Conservation (phyloP, 2,888 invertebrate species). For the Ophonus ardosiacus region DNA sequence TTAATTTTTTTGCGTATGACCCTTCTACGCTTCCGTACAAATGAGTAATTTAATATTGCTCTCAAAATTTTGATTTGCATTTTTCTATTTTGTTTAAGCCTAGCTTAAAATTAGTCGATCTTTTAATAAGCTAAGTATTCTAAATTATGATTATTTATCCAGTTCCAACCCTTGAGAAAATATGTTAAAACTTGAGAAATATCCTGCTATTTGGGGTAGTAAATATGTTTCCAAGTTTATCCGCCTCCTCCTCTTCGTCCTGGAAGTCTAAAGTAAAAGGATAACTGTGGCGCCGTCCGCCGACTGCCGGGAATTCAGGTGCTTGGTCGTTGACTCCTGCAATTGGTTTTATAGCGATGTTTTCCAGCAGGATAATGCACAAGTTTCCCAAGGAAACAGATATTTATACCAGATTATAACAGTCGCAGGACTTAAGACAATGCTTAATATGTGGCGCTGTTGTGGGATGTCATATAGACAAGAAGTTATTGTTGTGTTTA, state of each 20-base stretch:
- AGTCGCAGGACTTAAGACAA: constrained; percentile 50
- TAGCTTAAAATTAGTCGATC: no score
- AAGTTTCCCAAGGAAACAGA: constrained; percentile 6
- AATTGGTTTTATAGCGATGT: constrained; percentile 53
- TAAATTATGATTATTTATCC: no score
- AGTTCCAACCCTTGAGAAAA: no score
- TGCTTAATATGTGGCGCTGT: constrained; percentile 47
- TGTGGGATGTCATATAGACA: constrained; percentile 24
- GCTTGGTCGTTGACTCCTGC: constrained; percentile 53
- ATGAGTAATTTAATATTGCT: no score
- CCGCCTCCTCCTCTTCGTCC: not conserved
- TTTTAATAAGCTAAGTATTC: no score
- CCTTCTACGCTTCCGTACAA: no score
- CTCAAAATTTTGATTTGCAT: no score
- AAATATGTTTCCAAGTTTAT: no score
- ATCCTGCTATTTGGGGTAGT: no score
- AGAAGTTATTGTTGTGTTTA: constrained; percentile 52
- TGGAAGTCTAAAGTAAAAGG: not conserved
- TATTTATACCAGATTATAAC: constrained; percentile 50
- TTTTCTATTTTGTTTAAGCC: no score
- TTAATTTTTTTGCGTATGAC: no score
- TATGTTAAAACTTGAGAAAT: no score
- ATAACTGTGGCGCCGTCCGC: constrained; percentile 5
- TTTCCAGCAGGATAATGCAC: constrained; percentile 32
- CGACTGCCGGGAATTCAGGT: constrained; percentile 15